A percentile compares a stretch with the other conserved stretches of the same genome.
phyloP scores from a whole-genome alignment of 2,797 vertebrate species.

The Columba guinea region DNA sequence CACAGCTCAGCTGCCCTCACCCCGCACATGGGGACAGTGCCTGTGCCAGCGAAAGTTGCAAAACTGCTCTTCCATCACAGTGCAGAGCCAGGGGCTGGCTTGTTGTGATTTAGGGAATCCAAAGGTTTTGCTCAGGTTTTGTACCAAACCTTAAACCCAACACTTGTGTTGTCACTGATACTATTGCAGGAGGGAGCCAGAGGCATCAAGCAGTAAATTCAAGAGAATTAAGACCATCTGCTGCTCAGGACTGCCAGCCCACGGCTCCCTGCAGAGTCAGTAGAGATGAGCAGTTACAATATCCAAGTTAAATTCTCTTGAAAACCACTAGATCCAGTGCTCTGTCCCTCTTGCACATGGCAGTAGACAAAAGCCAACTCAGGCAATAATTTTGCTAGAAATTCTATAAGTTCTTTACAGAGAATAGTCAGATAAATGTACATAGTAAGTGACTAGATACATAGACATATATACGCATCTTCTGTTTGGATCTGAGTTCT shows the following conservation, averaged over 20 bases:
- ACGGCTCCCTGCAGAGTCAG: neutral
- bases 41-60: neutral
- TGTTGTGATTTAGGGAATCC: neutral
- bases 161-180: neutral
- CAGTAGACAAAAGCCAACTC: neutral
- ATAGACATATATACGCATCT: neutral
- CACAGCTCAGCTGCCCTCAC: neutral
- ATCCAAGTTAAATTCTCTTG: slow-evolving; percentile 9
- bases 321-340: neutral
- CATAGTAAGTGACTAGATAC: neutral
- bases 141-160: neutral
- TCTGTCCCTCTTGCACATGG: neutral
- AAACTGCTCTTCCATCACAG: neutral
- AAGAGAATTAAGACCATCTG: slow-evolving; percentile 43
- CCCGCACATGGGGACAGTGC: fast-evolving
- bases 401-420: neutral
- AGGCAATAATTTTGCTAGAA: neutral
- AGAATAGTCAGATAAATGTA: neutral
- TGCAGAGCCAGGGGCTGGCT: neutral
- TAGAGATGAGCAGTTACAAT: neutral
- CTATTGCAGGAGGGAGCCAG: neutral
- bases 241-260: neutral
- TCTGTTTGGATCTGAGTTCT: neutral
- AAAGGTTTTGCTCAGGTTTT: neutral
- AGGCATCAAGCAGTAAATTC: slow-evolving; percentile 2